Evolutionary conservation across 2,113 vertebrate species (phyloP).

Genomic region (Heptranchias perlo): DNA sequence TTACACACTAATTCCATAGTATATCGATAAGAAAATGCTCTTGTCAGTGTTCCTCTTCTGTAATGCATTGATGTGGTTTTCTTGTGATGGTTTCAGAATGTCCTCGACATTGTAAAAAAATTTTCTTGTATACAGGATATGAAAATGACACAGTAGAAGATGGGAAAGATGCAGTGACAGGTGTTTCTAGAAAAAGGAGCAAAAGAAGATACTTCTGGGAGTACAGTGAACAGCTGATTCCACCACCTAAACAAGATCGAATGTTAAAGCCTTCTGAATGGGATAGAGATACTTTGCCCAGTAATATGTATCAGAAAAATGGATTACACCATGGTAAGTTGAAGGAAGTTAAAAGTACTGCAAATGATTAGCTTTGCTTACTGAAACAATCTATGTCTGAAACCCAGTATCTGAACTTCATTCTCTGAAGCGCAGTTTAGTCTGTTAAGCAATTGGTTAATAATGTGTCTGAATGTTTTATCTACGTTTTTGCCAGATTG

Average conservation of each 20-base stretch:
- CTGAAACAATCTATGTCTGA: background rate
- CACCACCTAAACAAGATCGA: conserved; percentile 83
- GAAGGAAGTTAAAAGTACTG: background rate
- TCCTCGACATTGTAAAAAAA: background rate
- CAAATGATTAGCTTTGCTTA: background rate
- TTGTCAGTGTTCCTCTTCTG: background rate
- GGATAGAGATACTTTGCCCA: conserved; percentile 88
- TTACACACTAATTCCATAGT: background rate
- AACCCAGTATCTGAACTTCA: background rate
- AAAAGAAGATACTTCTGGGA: conserved; percentile 98
- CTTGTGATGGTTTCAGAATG: background rate
- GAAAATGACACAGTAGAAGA: conserved; percentile 88
- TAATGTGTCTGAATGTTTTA: background rate
- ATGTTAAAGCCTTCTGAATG: conserved; percentile 92
- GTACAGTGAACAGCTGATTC: conserved; percentile 86
- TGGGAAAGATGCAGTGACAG: conserved; percentile 82
- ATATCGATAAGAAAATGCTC: background rate
- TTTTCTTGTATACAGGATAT: conserved; percentile 64
- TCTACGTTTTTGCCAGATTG: background rate
- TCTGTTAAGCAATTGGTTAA: background rate
- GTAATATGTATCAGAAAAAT: conserved; percentile 97
- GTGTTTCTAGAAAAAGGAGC: conserved; percentile 85
- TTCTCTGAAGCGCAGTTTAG: background rate
- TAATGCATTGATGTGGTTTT: background rate
- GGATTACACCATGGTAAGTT: conserved; percentile 80